Conservation (phyloP, 2,113 vertebrate genomes). For the Larimichthys polyactis region DNA sequence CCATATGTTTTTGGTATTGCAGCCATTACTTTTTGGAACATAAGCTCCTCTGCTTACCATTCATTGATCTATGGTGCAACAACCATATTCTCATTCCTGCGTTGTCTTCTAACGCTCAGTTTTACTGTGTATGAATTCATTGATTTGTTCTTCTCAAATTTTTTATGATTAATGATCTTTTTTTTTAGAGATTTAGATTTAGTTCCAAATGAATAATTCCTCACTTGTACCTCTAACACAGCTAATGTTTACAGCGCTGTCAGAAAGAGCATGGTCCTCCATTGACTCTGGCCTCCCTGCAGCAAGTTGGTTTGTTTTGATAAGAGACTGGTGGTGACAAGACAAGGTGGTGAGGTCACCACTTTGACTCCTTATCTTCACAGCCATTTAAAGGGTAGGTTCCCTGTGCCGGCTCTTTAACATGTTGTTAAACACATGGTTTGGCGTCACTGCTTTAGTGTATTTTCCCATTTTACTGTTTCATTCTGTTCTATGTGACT, state of each 20-base stretch:
- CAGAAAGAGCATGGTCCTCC: neutral
- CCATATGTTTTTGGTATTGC: neutral
- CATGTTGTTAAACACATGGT: constrained; percentile 1
- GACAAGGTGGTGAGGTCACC: constrained; percentile 50
- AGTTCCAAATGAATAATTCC: neutral
- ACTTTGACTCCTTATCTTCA: constrained; percentile 68
- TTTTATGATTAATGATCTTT: neutral
- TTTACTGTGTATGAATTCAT: neutral
- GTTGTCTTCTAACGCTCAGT: neutral
- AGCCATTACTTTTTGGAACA: neutral
- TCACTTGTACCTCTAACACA: neutral
- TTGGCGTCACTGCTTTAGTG: neutral
- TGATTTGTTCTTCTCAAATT: neutral
- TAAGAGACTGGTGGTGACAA: constrained; percentile 50
- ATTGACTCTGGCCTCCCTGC: constrained; percentile 16
- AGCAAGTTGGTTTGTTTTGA: constrained; percentile 64
- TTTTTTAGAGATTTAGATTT: too few species aligned
- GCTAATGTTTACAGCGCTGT: neutral
- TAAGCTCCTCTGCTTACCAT: neutral
- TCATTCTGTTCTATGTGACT: neutral
- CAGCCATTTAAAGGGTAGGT: constrained; percentile 69
- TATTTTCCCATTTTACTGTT: neutral
- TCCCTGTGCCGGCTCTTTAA: constrained; percentile 34
- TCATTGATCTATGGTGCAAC: neutral
- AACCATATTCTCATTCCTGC: neutral